phyloP scores from a whole-genome alignment of 2,888 invertebrate genomes.

The Parochlus steinenii region DNA sequence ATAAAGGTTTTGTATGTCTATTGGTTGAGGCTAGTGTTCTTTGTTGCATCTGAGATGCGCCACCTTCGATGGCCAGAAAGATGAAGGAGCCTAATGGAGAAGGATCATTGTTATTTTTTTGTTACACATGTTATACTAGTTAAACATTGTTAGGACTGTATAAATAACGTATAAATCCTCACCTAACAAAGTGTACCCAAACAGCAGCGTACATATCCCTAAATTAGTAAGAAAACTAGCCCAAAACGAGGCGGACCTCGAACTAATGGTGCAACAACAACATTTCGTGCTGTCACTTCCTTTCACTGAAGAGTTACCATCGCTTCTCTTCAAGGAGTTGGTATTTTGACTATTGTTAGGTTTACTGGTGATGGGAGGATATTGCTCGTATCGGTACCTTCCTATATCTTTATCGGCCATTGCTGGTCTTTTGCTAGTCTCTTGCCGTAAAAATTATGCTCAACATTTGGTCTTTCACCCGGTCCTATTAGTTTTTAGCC shows the following conservation, averaged over 20 bases:
- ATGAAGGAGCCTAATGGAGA: constrained; percentile 52
- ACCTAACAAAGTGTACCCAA: constrained; percentile 59
- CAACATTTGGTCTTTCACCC: too few relatives aligned
- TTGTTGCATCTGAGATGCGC: constrained; percentile 31
- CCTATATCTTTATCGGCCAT: constrained; percentile 25
- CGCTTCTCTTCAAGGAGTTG: constrained; percentile 24
- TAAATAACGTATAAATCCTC: constrained; percentile 23
- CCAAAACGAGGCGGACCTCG: constrained; percentile 26
- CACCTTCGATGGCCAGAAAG: constrained; percentile 70
- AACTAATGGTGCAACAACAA: constrained; percentile 18
- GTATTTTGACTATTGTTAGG: constrained; percentile 17
- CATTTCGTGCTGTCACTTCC: background rate
- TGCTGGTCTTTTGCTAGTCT: too few relatives aligned
- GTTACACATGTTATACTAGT: background rate
- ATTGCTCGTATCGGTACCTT: constrained; percentile 30
- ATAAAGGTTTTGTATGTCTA: constrained; percentile 23
- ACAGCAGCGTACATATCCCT: constrained; percentile 62
- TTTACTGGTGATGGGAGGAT: constrained; percentile 23
- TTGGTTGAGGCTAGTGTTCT: constrained; percentile 38
- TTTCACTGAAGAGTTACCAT: constrained; percentile 15
- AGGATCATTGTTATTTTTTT: constrained; percentile 14
- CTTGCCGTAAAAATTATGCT: too few relatives aligned
- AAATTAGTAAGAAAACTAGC: constrained; percentile 65
- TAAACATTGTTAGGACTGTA: too few relatives aligned
- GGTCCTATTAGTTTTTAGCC: too few relatives aligned